Conservation (phyloP, 1,140 invertebrate species). For the Sitodiplosis mosellana region DNA sequence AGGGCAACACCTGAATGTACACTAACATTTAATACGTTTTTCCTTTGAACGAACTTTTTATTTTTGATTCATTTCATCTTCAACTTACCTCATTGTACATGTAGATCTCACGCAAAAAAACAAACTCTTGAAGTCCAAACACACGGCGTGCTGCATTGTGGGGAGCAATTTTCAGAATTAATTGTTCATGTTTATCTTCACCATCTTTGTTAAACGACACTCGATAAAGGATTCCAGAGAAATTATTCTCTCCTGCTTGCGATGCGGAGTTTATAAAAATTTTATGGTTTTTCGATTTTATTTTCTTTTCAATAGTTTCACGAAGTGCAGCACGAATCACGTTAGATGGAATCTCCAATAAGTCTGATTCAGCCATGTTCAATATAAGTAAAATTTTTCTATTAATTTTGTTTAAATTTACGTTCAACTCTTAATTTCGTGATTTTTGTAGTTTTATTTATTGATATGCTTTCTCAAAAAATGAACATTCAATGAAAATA, state of each 20-base stretch:
- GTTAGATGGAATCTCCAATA: background rate
- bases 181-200: background rate
- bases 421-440: no score
- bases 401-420: no score
- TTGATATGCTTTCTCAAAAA: no score
- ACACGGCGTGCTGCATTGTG: conserved; percentile 1
- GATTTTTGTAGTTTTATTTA: no score
- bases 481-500: no score
- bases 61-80: no score
- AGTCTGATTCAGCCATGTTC: background rate
- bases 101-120: conserved; percentile 9
- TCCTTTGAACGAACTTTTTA: no score
- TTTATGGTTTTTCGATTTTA: background rate
- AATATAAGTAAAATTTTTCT: no score
- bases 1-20: conserved; percentile 5
- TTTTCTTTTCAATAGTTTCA: background rate
- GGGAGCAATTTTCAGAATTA: conserved; percentile 1
- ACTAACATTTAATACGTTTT: background rate
- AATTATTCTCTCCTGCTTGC: background rate
- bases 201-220: background rate
- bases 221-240: background rate
- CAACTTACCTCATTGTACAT: conserved; percentile 12
- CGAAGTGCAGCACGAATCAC: background rate
- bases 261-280: background rate
- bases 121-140: background rate